phyloP scores from a whole-genome alignment of 2,888 invertebrate species.

The Zygaena filipendulae region DNA sequence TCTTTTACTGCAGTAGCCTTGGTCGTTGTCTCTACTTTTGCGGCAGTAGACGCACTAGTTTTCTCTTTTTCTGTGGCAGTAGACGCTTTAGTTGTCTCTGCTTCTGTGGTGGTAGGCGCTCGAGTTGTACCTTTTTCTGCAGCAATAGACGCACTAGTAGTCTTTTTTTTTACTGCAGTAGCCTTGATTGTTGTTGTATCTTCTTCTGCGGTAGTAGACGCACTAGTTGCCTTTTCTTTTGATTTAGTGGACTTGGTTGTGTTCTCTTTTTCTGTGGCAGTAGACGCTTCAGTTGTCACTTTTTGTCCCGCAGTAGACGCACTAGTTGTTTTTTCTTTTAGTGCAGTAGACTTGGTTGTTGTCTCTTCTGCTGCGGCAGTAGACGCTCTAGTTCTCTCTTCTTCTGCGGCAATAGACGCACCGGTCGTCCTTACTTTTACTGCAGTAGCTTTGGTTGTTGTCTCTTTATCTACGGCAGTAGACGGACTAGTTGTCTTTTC shows the following conservation, averaged over 20 bases:
- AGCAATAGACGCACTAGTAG: no score
- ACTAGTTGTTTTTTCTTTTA: no score
- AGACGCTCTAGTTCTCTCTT: conserved; percentile 1
- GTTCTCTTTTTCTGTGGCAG: conserved; percentile 1
- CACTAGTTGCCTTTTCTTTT: conserved; percentile 1
- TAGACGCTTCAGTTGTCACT: conserved; percentile 8
- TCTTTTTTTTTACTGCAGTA: no score
- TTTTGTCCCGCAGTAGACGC: conserved; percentile 9
- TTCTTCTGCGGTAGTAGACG: conserved; percentile 5
- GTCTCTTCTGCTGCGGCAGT: not conserved
- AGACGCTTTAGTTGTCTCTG: conserved; percentile 3
- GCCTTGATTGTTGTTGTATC: conserved; percentile 4
- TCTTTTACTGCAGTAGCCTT: not conserved
- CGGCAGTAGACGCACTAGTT: no score
- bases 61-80: conserved; percentile 4
- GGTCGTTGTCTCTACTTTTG: not conserved
- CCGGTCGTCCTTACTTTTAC: not conserved
- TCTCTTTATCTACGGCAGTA: not conserved
- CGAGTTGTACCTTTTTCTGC: conserved; percentile 1
- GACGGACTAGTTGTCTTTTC: not conserved
- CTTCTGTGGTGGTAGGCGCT: conserved; percentile 1
- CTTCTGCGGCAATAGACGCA: not conserved
- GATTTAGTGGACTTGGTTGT: no score
- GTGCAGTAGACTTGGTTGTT: not conserved
- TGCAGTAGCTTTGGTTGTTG: not conserved